Evolutionary conservation across 1,140 invertebrate genomes (phyloP), one percentile per base, ranked within the genome.

Genomic region (Oscheius sp.): DNA sequence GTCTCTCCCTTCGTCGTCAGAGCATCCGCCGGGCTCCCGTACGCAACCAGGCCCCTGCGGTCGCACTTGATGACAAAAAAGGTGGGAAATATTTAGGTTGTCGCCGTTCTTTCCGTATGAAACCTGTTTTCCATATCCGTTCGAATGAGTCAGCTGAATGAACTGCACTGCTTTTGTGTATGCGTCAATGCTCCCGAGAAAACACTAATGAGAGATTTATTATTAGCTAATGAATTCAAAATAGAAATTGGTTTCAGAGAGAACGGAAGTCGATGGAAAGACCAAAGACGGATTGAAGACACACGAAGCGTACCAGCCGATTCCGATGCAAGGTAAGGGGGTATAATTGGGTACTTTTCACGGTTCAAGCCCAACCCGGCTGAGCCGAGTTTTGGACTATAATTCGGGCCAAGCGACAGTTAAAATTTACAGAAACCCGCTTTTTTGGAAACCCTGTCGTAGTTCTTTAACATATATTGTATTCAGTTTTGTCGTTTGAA

Each of bases 1-100:
- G 49, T 13, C 23, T 55, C 15, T 7, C 49, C 7, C 49, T 55
- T 36, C 67, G 45, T 42, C 67, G 36, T 13, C 49, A 55, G 23
- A 38, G 35, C n/a, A 68, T 68, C 23, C 67, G 67, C 1, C 36
- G 67, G n/a, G 67, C 67, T 26, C 67, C 67, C 7, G 67, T 68
- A 0, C 36, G 45, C 20, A 68, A 68, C 31, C 36, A 15, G 7
- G 49, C 15, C 15, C 49, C 49, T 7, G 49, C 7, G 15, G 49
- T 20, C 7, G 23, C 7, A 7, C 7, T 7, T 7, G 7, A 15
- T 7, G 49, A 55, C 15, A 55, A 55, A 23, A 55, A 15, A 55
- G 49, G 49, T 55, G 23, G 15, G 7, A n/a, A 42, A n/a, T 42
- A 10, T n/a, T 42, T 42, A 42, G 38, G 38, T 42, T 10, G 38